Percentiles rank a stretch among this genome's conserved stretches.
Evolutionary conservation across 1,140 invertebrate genomes (phyloP).

Genomic region (Luehdorfia chinensis): DNA sequence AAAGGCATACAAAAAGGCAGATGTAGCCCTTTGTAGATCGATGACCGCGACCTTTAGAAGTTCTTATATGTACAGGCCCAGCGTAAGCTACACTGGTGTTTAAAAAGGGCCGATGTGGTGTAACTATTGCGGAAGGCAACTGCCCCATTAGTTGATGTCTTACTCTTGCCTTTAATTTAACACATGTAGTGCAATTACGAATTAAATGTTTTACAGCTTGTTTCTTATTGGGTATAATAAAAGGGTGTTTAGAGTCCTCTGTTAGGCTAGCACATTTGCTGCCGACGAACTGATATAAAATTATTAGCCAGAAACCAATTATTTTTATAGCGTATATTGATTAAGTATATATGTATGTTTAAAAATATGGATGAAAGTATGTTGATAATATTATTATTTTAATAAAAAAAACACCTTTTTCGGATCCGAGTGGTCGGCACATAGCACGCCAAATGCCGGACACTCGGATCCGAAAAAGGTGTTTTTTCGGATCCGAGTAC

Average conservation of each 20-base stretch:
- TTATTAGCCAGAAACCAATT: conserved; percentile 16
- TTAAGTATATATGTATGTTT: conserved; percentile 14
- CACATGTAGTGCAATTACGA: too few species aligned
- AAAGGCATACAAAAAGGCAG: not conserved
- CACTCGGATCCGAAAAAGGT: conserved; percentile 23
- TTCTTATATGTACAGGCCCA: not conserved
- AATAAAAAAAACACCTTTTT: too few species aligned
- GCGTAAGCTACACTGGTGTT: not conserved
- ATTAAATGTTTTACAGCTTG: too few species aligned
- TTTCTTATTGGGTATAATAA: too few species aligned
- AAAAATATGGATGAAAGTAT: conserved; percentile 22
- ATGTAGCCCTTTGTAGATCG: not conserved
- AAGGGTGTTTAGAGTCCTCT: too few species aligned
- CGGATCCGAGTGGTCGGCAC: conserved; percentile 27
- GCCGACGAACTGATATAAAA: conserved; percentile 14
- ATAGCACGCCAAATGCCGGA: conserved; percentile 17
- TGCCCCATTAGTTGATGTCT: not conserved
- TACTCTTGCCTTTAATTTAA: too few species aligned
- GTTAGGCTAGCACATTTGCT: conserved; percentile 12
- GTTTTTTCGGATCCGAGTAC: conserved; percentile 17
- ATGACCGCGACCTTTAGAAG: not conserved
- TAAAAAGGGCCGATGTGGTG: not conserved
- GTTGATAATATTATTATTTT: conserved; percentile 22
- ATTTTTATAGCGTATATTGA: conserved; percentile 19
- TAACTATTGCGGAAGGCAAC: not conserved